Evolutionary conservation across 2,113 vertebrate species (phyloP).

Genomic region (Nothoprocta perdicaria): DNA sequence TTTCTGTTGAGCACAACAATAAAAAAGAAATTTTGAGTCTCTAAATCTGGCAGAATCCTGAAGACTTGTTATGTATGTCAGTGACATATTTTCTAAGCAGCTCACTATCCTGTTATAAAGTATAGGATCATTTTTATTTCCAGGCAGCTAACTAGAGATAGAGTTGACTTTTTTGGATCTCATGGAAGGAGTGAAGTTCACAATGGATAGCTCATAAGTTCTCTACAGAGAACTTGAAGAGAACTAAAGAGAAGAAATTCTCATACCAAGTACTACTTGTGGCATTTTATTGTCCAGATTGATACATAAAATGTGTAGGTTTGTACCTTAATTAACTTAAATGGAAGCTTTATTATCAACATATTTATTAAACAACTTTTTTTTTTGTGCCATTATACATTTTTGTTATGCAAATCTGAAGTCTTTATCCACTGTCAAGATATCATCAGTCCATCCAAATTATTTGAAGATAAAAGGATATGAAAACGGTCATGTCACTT

Average conservation of each 20-base stretch:
- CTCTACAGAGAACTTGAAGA: background rate
- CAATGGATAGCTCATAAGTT: background rate
- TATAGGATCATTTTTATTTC: background rate
- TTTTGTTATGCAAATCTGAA: background rate
- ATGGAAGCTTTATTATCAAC: background rate
- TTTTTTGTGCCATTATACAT: background rate
- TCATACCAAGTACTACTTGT: background rate
- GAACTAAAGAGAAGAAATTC: background rate
- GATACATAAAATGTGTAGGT: background rate
- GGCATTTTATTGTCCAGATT: background rate
- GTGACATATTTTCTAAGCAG: background rate
- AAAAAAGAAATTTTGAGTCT: background rate
- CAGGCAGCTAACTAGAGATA: background rate
- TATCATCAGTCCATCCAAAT: background rate
- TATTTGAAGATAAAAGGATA: background rate
- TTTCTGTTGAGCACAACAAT: background rate
- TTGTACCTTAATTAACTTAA: background rate
- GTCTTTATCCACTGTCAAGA: background rate
- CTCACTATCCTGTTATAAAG: background rate
- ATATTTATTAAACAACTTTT: background rate
- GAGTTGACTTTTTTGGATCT: background rate
- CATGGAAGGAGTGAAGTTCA: background rate
- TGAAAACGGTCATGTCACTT: background rate
- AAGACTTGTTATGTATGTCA: background rate
- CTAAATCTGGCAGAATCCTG: background rate